phyloP scores from a whole-genome alignment of 2,888 invertebrate species.

The Himalopsyche anomala region DNA sequence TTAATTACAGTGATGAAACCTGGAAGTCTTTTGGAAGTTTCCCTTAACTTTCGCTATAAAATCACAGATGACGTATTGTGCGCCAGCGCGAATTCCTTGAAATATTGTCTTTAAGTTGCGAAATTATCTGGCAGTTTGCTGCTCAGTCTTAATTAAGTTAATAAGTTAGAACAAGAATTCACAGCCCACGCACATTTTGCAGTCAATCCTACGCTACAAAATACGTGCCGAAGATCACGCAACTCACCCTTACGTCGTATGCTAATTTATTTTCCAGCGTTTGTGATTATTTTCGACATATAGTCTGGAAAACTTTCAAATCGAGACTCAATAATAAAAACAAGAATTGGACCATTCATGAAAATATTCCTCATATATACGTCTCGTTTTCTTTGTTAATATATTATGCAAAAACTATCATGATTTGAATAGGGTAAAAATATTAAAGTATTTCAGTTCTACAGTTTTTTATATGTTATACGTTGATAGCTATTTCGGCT shows the following conservation, averaged over 20 bases:
- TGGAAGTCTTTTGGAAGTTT: background rate
- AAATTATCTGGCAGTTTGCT: slow-evolving; percentile 1
- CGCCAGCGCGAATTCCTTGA: background rate
- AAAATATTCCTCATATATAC: too few species aligned
- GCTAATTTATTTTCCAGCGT: background rate
- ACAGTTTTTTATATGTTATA: too few species aligned
- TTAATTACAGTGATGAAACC: slow-evolving; percentile 6
- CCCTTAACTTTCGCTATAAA: background rate
- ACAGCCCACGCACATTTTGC: background rate
- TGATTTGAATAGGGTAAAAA: too few species aligned
- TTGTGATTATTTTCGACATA: slow-evolving; percentile 16
- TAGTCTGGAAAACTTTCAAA: background rate
- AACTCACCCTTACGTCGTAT: background rate
- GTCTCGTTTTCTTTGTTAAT: too few species aligned
- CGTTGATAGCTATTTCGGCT: too few species aligned
- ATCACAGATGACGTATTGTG: slow-evolving; percentile 27
- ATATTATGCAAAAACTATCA: too few species aligned
- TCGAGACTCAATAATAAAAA: background rate
- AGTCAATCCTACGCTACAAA: background rate
- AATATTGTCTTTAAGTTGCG: slow-evolving; percentile 9
- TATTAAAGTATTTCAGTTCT: too few species aligned
- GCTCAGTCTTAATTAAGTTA: slow-evolving; percentile 14
- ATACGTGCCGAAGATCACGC: slow-evolving; percentile 22
- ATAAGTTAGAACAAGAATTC: background rate
- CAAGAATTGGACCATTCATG: background rate